A percentile compares a stretch with the other conserved stretches of the same genome.
These are phyloP conservation scores for Pipa parva DNA, from an alignment of 2,113 vertebrate genomes.

Conservation along the genomic window DNA sequence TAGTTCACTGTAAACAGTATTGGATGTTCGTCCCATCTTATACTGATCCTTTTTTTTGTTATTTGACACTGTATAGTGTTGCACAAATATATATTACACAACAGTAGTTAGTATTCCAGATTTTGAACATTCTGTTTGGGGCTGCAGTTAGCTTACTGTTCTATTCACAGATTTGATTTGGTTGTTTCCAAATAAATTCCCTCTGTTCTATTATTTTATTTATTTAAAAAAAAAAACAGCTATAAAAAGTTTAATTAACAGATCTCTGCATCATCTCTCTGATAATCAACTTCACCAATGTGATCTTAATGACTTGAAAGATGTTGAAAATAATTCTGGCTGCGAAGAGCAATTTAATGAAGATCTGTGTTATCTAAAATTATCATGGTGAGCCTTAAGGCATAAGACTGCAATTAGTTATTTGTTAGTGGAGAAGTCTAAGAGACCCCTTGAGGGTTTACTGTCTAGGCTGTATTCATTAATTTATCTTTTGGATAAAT, in stretches of 20 bases:
- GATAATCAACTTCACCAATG: neutral
- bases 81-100: no score
- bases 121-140: no score
- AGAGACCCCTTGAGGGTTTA: neutral
- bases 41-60: no score
- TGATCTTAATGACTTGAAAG: neutral
- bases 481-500: neutral
- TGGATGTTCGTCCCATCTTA: no score
- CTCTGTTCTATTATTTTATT: no score
- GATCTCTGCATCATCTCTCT: neutral
- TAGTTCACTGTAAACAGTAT: no score
- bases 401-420: constrained; percentile 10
- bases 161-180: no score
- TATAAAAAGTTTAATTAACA: neutral
- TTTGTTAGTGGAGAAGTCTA: neutral
- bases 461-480: neutral
- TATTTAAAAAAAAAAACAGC: no score
- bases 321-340: constrained; percentile 4
- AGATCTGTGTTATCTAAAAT: neutral
- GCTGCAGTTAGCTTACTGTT: no score
- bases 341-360: neutral
- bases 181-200: no score
- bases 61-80: no score
- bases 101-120: no score
- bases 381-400: neutral